These are phyloP conservation scores for Pachliopta kotzebuea DNA, from an alignment of 2,888 invertebrate genomes.

Conservation along the genomic window DNA sequence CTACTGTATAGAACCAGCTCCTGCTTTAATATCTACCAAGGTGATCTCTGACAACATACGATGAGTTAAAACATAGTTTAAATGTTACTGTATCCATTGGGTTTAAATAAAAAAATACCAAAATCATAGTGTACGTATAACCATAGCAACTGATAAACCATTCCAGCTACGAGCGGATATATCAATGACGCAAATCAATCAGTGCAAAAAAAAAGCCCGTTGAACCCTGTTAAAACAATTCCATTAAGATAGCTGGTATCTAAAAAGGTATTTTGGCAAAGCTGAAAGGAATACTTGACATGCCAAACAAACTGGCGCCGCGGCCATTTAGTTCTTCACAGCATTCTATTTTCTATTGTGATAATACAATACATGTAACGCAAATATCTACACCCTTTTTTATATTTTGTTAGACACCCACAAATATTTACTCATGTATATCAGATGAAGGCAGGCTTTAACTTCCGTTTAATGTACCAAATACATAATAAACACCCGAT, in stretches of 20 bases:
- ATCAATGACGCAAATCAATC: slow-evolving; percentile 4
- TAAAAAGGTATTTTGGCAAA: slow-evolving; percentile 28
- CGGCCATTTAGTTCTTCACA: slow-evolving; percentile 18
- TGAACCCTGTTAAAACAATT: slow-evolving; percentile 14
- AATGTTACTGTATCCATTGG: too few relatives aligned
- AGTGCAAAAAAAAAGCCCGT: slow-evolving; percentile 13
- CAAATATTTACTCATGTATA: neutral
- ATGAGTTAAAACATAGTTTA: neutral
- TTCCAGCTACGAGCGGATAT: neutral
- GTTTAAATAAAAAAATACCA: neutral
- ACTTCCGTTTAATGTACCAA: neutral
- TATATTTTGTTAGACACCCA: neutral
- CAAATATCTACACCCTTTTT: neutral
- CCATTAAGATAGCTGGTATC: slow-evolving; percentile 27
- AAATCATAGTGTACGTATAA: neutral
- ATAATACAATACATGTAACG: neutral
- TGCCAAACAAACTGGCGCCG: slow-evolving; percentile 25
- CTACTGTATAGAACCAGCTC: too few relatives aligned
- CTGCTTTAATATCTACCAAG: too few relatives aligned
- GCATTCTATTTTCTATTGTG: slow-evolving; percentile 6
- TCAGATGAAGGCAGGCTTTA: neutral
- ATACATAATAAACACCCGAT: neutral
- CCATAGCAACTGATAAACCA: neutral
- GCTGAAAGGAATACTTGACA: slow-evolving; percentile 27
- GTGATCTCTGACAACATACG: neutral